Evolutionary conservation across 1,140 invertebrate genomes (phyloP).

Genomic region (Drosophila tani): DNA sequence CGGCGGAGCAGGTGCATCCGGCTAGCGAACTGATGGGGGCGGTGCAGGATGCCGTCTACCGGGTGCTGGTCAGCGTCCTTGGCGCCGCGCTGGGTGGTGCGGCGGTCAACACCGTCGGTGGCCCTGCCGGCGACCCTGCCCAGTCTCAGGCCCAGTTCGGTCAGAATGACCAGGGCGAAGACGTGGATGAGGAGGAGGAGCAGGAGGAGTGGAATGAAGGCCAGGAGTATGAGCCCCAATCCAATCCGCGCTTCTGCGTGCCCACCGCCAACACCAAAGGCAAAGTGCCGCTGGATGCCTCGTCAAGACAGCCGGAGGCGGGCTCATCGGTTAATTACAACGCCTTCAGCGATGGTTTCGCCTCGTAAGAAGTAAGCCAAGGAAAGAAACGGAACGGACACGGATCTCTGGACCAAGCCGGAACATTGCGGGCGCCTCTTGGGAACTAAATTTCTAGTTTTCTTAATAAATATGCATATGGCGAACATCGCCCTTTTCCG

Average conservation of each 20-base stretch:
- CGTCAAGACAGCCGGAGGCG: neutral
- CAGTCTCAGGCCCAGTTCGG: neutral
- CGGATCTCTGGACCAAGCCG: too few species aligned
- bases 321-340: slow-evolving; percentile 2
- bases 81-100: slow-evolving; percentile 40
- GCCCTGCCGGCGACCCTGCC: neutral
- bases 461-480: neutral
- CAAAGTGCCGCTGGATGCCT: neutral
- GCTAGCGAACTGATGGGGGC: slow-evolving; percentile 41
- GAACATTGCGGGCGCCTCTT: neutral
- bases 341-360: slow-evolving; percentile 56
- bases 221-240: slow-evolving; percentile 23
- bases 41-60: slow-evolving; percentile 50
- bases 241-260: slow-evolving; percentile 47
- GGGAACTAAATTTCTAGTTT: slow-evolving; percentile 11
- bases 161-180: neutral
- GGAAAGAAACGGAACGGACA: neutral
- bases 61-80: slow-evolving; percentile 50
- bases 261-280: slow-evolving; percentile 8
- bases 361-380: slow-evolving; percentile 33
- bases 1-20: slow-evolving; percentile 38
- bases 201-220: slow-evolving; percentile 23
- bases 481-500: neutral
- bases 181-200: slow-evolving; percentile 7
- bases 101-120: neutral